These are phyloP conservation scores for Blastobasis adustella DNA, from an alignment of 2,888 invertebrate species.

Conservation along the genomic window DNA sequence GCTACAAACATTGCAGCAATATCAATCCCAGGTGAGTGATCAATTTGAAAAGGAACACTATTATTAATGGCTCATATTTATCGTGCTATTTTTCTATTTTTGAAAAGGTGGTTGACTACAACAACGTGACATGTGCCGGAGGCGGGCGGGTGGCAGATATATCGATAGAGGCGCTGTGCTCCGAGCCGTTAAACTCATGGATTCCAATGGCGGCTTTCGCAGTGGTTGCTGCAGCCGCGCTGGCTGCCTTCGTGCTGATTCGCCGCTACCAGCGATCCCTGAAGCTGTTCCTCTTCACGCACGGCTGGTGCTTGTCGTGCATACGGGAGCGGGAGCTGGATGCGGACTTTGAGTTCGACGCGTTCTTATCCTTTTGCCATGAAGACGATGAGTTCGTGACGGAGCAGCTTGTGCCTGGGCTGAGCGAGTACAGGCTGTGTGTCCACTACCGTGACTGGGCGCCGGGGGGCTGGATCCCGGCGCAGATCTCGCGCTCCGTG, in stretches of 20 bases:
- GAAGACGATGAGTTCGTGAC: slow-evolving; percentile 82
- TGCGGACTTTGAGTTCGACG: slow-evolving; percentile 75
- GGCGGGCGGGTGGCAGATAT: too few relatives aligned
- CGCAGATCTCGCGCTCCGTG: slow-evolving; percentile 80
- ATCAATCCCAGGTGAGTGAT: too few relatives aligned
- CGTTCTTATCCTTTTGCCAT: slow-evolving; percentile 87
- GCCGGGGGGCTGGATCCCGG: slow-evolving; percentile 82
- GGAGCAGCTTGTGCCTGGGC: slow-evolving; percentile 77
- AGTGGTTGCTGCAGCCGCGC: too few relatives aligned
- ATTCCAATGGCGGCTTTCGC: too few relatives aligned
- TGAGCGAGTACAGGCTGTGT: slow-evolving; percentile 78
- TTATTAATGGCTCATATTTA: too few relatives aligned
- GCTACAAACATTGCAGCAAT: too few relatives aligned
- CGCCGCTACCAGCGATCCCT: slow-evolving; percentile 20
- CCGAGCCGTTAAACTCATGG: too few relatives aligned
- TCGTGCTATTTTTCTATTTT: too few relatives aligned
- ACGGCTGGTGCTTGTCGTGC: slow-evolving; percentile 14
- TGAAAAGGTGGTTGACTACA: too few relatives aligned
- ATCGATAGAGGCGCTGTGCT: too few relatives aligned
- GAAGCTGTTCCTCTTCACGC: slow-evolving; percentile 17
- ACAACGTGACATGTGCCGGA: too few relatives aligned
- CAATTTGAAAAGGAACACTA: too few relatives aligned
- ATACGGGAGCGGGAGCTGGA: slow-evolving; percentile 17
- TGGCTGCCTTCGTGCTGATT: background rate
- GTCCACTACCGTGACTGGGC: slow-evolving; percentile 84